These are phyloP conservation scores for Bursaphelenchus mucronatus DNA, from an alignment of 1,140 invertebrate genomes.

Conservation along the genomic window DNA sequence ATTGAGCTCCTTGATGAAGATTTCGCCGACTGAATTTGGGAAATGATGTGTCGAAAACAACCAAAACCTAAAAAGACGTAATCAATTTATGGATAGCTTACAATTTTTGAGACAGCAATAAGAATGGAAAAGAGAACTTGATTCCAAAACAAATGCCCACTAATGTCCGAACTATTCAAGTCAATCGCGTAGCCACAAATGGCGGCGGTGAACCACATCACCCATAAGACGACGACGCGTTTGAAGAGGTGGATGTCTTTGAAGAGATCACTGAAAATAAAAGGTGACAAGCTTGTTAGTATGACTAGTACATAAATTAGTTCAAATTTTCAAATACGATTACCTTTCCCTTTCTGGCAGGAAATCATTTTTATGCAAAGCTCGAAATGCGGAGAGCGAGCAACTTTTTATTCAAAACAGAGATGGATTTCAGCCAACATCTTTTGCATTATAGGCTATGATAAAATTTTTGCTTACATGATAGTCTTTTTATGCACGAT, in stretches of 20 bases:
- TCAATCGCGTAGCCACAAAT: slow-evolving; percentile 59
- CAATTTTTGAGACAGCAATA: slow-evolving; percentile 56
- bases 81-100: slow-evolving; percentile 19
- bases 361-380: too few relatives aligned
- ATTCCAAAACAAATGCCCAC: slow-evolving; percentile 55
- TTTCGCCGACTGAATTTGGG: slow-evolving; percentile 45
- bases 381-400: too few relatives aligned
- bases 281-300: too few relatives aligned
- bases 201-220: slow-evolving; percentile 52
- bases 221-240: slow-evolving; percentile 39
- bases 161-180: slow-evolving; percentile 53
- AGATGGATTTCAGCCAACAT: too few relatives aligned
- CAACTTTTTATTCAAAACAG: too few relatives aligned
- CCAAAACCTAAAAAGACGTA: slow-evolving; percentile 36
- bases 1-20: slow-evolving; percentile 53
- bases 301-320: not conserved
- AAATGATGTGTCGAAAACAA: slow-evolving; percentile 39
- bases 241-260: slow-evolving; percentile 35
- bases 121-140: slow-evolving; percentile 57
- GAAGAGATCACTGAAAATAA: slow-evolving; percentile 34
- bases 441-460: too few relatives aligned
- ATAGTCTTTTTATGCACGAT: slow-evolving; percentile 47
- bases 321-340: not conserved
- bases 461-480: slow-evolving; percentile 16
- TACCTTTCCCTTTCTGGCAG: too few relatives aligned